phyloP scores from a whole-genome alignment of 2,888 invertebrate species.

The Synergus laeviventris region DNA sequence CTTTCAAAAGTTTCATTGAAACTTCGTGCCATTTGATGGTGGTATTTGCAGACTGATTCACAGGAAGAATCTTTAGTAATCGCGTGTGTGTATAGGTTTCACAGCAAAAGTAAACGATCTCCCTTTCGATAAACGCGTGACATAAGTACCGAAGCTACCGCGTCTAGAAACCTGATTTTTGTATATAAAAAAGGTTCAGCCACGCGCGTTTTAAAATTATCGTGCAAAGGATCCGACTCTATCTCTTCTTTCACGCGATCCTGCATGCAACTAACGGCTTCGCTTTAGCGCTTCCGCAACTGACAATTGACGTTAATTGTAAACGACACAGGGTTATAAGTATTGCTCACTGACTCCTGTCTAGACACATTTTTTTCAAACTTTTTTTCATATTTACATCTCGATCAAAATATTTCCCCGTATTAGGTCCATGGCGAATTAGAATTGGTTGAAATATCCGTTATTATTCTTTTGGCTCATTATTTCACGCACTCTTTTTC shows the following conservation, averaged over 20 bases:
- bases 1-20: slow-evolving; percentile 16
- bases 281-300: neutral
- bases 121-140: slow-evolving; percentile 37
- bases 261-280: neutral
- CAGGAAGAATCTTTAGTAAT: slow-evolving; percentile 27
- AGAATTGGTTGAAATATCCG: too few species aligned
- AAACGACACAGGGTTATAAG: neutral
- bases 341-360: slow-evolving; percentile 9
- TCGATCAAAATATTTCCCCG: too few species aligned
- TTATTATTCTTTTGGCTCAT: too few species aligned
- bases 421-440: too few species aligned
- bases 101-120: slow-evolving; percentile 22
- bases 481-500: too few species aligned
- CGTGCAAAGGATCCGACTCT: slow-evolving; percentile 3
- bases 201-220: slow-evolving; percentile 10
- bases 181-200: neutral
- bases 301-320: slow-evolving; percentile 19
- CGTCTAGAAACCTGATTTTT: slow-evolving; percentile 18
- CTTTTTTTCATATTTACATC: neutral
- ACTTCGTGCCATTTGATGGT: slow-evolving; percentile 14
- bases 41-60: slow-evolving; percentile 36
- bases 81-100: slow-evolving; percentile 9
- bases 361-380: slow-evolving; percentile 4
- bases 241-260: slow-evolving; percentile 5
- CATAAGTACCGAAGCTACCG: slow-evolving; percentile 36